These are phyloP conservation scores for Aurelia coerulea DNA, from an alignment of 30 jellyfish, hydroid and myxozoan genomes.

Conservation along the genomic window DNA sequence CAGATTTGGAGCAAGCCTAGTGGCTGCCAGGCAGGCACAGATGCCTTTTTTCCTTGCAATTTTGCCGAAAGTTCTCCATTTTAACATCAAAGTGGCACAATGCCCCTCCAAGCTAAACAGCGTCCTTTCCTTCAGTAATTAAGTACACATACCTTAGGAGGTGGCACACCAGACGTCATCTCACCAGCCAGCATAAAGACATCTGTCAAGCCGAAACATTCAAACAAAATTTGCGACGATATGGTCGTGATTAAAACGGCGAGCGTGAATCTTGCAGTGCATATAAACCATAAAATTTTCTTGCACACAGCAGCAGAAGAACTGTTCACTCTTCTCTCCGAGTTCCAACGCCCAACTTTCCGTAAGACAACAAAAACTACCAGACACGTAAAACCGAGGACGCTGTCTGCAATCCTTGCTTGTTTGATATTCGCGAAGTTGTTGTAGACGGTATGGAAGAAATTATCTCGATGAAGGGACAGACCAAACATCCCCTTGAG, in stretches of 20 bases:
- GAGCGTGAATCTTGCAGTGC: conserved; percentile 68
- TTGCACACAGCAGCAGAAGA: conserved; percentile 16
- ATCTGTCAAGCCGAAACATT: conserved; percentile 24
- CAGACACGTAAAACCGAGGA: conserved; percentile 64
- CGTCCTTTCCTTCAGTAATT: too few relatives aligned
- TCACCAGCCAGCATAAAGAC: conserved; percentile 73
- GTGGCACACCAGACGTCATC: conserved; percentile 69
- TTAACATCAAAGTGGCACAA: too few relatives aligned
- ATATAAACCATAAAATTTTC: conserved; percentile 62
- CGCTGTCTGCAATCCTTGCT: conserved; percentile 63
- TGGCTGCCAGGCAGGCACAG: too few relatives aligned
- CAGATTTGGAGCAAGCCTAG: too few relatives aligned
- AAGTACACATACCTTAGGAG: conserved; percentile 59
- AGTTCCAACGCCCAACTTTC: conserved; percentile 52
- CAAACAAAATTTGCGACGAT: conserved; percentile 63
- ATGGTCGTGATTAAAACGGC: conserved; percentile 61
- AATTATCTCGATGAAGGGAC: conserved; percentile 50
- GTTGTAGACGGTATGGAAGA: conserved; percentile 61
- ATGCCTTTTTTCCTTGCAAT: too few relatives aligned
- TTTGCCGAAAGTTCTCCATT: too few relatives aligned
- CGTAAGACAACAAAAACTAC: conserved; percentile 51
- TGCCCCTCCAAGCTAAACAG: too few relatives aligned
- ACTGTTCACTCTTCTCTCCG: conserved; percentile 5
- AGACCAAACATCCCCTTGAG: conserved; percentile 77
- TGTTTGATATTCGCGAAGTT: conserved; percentile 51